Conservation (phyloP, 2,888 invertebrate species). For the Rhodophaea formosa region DNA sequence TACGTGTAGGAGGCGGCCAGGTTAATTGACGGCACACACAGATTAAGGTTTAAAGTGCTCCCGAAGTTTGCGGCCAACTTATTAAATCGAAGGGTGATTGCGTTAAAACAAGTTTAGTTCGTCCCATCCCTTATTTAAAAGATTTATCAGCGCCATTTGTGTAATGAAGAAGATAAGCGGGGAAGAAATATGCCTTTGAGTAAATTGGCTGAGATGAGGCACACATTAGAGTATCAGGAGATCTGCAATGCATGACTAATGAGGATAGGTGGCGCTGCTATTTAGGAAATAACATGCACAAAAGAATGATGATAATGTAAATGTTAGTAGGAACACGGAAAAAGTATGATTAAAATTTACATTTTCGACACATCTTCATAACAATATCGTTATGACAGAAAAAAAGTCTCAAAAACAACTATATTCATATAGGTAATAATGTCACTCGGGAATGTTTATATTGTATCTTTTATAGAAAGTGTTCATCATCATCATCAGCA, state of each 20-base stretch:
- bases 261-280: slow-evolving; percentile 2
- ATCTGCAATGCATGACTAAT: slow-evolving; percentile 16
- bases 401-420: neutral
- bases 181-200: slow-evolving; percentile 15
- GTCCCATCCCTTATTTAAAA: slow-evolving; percentile 16
- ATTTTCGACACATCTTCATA: neutral
- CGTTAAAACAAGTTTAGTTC: slow-evolving; percentile 14
- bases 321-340: neutral
- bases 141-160: slow-evolving; percentile 16
- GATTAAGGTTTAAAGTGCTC: slow-evolving; percentile 28
- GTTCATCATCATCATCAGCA: too few relatives aligned
- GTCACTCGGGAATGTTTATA: too few relatives aligned
- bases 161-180: slow-evolving; percentile 17
- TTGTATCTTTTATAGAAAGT: too few relatives aligned
- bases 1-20: slow-evolving; percentile 58
- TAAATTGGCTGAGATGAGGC: slow-evolving; percentile 10
- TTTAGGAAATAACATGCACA: slow-evolving; percentile 6
- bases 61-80: slow-evolving; percentile 20
- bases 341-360: neutral
- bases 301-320: neutral
- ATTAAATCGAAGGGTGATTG: slow-evolving; percentile 20
- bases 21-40: slow-evolving; percentile 52
- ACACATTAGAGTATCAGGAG: slow-evolving; percentile 14
- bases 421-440: too few relatives aligned
- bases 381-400: neutral